phyloP scores from a whole-genome alignment of 2,888 invertebrate genomes.

The Parapristionchus giblindavisi region DNA sequence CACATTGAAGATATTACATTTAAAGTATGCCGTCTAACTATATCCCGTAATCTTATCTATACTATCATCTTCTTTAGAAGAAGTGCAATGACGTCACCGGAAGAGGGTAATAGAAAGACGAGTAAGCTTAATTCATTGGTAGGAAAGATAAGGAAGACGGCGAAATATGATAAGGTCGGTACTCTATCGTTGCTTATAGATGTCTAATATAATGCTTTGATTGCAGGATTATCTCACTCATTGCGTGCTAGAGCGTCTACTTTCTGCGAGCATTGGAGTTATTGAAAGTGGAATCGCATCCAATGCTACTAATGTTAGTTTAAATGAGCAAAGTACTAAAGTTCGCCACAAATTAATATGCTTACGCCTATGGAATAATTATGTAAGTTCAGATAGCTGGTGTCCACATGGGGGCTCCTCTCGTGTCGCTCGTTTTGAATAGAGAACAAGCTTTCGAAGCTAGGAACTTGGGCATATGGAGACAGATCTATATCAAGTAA shows the following conservation, averaged over 20 bases:
- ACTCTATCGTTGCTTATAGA: background rate
- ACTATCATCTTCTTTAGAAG: background rate
- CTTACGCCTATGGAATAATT: too few relatives aligned
- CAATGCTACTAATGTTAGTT: constrained; percentile 22
- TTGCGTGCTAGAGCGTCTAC: constrained; percentile 12
- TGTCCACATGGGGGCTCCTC: constrained; percentile 30
- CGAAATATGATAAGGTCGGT: constrained; percentile 21
- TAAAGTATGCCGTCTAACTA: too few relatives aligned
- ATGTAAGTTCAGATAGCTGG: constrained; percentile 31
- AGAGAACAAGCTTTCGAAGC: constrained; percentile 15
- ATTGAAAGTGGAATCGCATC: constrained; percentile 28
- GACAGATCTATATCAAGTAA: constrained; percentile 38
- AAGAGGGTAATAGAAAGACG: constrained; percentile 3
- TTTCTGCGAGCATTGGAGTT: constrained; percentile 24
- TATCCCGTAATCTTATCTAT: too few relatives aligned
- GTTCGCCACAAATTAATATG: too few relatives aligned
- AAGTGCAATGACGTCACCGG: constrained; percentile 12
- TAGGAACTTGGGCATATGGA: constrained; percentile 22
- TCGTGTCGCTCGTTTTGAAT: constrained; percentile 32
- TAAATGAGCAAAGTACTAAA: too few relatives aligned
- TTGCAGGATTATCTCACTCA: constrained; percentile 34
- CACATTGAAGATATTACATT: constrained; percentile 34
- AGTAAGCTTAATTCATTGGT: constrained; percentile 28
- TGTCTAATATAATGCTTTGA: too few relatives aligned
- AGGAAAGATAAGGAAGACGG: background rate